A percentile compares a stretch with the other conserved stretches of the same genome.
These are phyloP conservation scores for Ormyrus nitidulus DNA, from an alignment of 2,888 invertebrate genomes.

Conservation along the genomic window DNA sequence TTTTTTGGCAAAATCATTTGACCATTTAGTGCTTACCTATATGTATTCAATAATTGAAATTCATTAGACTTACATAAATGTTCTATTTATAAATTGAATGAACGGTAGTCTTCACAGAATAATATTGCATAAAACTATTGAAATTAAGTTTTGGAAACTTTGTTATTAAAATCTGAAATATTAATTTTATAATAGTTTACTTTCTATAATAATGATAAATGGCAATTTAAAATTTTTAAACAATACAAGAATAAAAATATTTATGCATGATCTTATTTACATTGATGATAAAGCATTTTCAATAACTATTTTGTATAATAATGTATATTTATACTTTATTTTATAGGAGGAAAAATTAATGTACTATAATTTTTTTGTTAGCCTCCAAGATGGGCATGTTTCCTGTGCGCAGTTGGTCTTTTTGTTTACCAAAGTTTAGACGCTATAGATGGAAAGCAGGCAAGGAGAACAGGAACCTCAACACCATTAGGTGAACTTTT, in stretches of 20 bases:
- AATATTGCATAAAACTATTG: too few relatives aligned
- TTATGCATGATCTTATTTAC: background rate
- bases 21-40: constrained; percentile 5
- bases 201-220: constrained; percentile 1
- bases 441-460: constrained; percentile 99
- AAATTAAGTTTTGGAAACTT: too few relatives aligned
- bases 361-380: constrained; percentile 63
- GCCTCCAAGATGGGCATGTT: constrained; percentile 95
- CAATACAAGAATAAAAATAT: background rate
- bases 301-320: background rate
- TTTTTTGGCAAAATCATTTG: constrained; percentile 3
- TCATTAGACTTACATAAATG: constrained; percentile 2
- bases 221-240: background rate
- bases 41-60: constrained; percentile 18
- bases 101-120: background rate
- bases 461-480: constrained; percentile 93
- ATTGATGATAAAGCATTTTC: constrained; percentile 23
- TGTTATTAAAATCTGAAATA: too few relatives aligned
- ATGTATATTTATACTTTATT: too few relatives aligned
- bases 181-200: constrained; percentile 1
- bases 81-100: constrained; percentile 28
- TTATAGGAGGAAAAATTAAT: background rate
- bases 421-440: constrained; percentile 98
- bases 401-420: constrained; percentile 93
- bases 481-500: constrained; percentile 98